Conservation (phyloP, 2,888 invertebrate species). For the Agonum fuliginosum region DNA sequence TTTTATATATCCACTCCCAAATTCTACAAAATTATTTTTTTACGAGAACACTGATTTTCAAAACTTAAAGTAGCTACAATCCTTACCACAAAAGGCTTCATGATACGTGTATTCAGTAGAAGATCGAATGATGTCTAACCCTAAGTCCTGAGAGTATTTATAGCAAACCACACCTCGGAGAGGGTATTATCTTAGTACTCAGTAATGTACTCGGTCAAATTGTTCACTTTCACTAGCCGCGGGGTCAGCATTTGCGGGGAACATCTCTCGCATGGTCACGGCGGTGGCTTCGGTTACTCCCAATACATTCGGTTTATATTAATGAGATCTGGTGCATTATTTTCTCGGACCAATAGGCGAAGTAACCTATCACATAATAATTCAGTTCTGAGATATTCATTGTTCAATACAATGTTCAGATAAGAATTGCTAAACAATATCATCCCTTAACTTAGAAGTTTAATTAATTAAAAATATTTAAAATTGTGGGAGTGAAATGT, state of each 20-base stretch:
- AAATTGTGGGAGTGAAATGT: background rate
- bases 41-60: no score
- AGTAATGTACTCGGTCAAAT: conserved; percentile 48
- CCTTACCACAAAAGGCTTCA: conserved; percentile 60
- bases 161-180: conserved; percentile 58
- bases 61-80: no score
- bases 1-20: no score
- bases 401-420: background rate
- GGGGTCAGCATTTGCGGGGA: conserved; percentile 56
- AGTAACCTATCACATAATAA: conserved; percentile 4
- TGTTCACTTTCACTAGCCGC: conserved; percentile 56
- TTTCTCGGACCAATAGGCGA: background rate
- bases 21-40: no score
- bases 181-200: conserved; percentile 47
- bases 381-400: conserved; percentile 13
- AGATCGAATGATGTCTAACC: conserved; percentile 56
- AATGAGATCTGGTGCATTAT: conserved; percentile 10
- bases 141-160: conserved; percentile 39
- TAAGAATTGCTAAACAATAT: background rate
- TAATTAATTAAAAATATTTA: background rate
- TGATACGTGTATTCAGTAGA: conserved; percentile 18
- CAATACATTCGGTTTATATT: conserved; percentile 20
- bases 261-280: conserved; percentile 45
- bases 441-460: background rate
- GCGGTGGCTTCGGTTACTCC: conserved; percentile 37